phyloP scores from a whole-genome alignment of 2,797 vertebrate species.

The Australoheros facetus region DNA sequence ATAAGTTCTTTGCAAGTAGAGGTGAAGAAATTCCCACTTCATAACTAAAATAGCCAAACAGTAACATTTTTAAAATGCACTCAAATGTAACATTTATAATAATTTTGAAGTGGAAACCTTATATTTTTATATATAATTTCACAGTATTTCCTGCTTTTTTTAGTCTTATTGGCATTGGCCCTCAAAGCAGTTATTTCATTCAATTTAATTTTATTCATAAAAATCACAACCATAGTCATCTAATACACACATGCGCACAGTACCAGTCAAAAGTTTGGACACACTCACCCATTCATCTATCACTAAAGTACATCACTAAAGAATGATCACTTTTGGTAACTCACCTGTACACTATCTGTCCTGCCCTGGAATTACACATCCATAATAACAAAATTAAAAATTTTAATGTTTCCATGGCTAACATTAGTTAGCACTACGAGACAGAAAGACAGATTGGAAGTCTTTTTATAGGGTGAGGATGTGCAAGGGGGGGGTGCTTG shows the following conservation, averaged over 20 bases:
- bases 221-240: no score
- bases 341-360: conserved; percentile 42
- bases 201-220: no score
- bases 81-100: not conserved
- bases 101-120: not conserved
- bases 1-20: not conserved
- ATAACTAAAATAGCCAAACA: not conserved
- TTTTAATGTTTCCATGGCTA: conserved; percentile 71
- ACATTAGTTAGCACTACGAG: conserved; percentile 50
- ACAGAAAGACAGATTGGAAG: not conserved
- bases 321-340: not conserved
- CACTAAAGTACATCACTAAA: no score
- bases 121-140: not conserved
- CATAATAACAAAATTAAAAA: conserved; percentile 68
- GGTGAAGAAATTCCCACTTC: not conserved
- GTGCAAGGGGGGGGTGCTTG: not conserved
- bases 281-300: no score
- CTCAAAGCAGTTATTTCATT: not conserved
- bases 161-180: not conserved
- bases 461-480: conserved; percentile 61
- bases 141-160: not conserved
- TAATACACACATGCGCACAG: no score
- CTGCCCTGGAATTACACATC: conserved; percentile 52
- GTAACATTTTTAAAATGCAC: no score
- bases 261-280: no score